phyloP scores from a whole-genome alignment of 2,888 invertebrate genomes.

The Masnerella sp. region DNA sequence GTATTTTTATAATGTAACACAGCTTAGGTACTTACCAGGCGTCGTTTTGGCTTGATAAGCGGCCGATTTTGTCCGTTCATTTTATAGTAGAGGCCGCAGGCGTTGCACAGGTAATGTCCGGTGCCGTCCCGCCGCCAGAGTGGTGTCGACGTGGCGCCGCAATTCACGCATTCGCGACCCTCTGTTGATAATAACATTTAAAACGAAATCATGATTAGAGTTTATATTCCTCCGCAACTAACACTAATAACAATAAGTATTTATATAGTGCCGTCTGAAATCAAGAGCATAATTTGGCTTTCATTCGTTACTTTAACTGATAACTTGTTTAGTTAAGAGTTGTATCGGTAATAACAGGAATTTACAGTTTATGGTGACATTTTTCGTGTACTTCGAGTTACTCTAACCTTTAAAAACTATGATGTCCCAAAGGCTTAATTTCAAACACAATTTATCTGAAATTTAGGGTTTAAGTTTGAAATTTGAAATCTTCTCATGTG shows the following conservation, averaged over 20 bases:
- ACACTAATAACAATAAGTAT: not conserved
- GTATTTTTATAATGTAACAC: too few relatives aligned
- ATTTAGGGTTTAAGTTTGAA: too few relatives aligned
- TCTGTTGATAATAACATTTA: constrained; percentile 63
- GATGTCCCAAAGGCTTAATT: too few relatives aligned
- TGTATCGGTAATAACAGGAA: too few relatives aligned
- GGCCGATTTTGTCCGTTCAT: constrained; percentile 99
- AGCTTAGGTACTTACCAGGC: constrained; percentile 92
- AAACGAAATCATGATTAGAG: constrained; percentile 10
- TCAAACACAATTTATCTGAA: too few relatives aligned
- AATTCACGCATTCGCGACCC: constrained; percentile 91
- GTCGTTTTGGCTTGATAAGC: constrained; percentile 99
- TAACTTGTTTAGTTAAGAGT: too few relatives aligned
- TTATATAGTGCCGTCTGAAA: constrained; percentile 17
- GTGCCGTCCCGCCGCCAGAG: constrained; percentile 98
- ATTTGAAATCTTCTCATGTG: too few relatives aligned
- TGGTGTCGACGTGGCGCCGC: constrained; percentile 98
- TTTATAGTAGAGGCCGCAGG: constrained; percentile 98
- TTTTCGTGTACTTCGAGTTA: too few relatives aligned
- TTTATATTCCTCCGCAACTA: not conserved
- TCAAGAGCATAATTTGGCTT: constrained; percentile 30
- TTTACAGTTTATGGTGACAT: too few relatives aligned
- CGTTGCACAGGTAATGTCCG: constrained; percentile 90
- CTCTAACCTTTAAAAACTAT: too few relatives aligned
- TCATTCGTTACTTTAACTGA: constrained; percentile 26